Evolutionary conservation across 2,888 invertebrate genomes (phyloP), one percentile per base, ranked within the genome.

Genomic region (Cosmopolites sordidus): DNA sequence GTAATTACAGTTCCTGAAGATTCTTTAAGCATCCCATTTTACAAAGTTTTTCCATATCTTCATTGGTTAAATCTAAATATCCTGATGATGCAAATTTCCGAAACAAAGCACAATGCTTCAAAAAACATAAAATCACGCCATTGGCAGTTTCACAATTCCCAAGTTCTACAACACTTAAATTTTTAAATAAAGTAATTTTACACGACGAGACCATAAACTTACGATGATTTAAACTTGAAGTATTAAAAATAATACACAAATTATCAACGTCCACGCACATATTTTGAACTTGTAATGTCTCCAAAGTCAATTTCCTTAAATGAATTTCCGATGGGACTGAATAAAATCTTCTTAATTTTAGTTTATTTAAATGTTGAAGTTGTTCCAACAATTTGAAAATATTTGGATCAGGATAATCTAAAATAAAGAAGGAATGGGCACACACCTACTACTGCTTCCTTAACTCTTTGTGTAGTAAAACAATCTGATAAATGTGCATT

Each of bases 1-100:
- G 48, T 14, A 58, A 29, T 56, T 56, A 58, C 3, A 58, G 16
- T 16, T 56, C 54, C 37, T 56, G 44, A 3, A 58, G 18, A 30
- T 51, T 30, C 38, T 50, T 46, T 14, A 58, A 33, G 1, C 41
- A 55, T 29, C 41, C 8, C 12, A 29, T 42, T 42, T 53, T 18
- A 14, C 52, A 53, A n/a, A 53, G 6, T n/a, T 4, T 44, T 38
- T 43, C 16, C 16, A 58, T 40, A 38, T 58, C 58, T 14, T 14
- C 5, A 38, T 58, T 56, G 1, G 33, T 53, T 11, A 58, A 22
- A 1, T 39, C 50, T 16, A 56, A 16, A 9, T 58, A 55, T 6
- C 52, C 49, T 8, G 58, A 56, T 15, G 56, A 37, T 4, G 53
- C 56, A 12, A 58, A 12, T 11, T 48, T 46, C 30, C 30, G 42